These are phyloP conservation scores for Ptychobarbus kaznakovi DNA, from an alignment of 2,797 vertebrate genomes.

Conservation along the genomic window DNA sequence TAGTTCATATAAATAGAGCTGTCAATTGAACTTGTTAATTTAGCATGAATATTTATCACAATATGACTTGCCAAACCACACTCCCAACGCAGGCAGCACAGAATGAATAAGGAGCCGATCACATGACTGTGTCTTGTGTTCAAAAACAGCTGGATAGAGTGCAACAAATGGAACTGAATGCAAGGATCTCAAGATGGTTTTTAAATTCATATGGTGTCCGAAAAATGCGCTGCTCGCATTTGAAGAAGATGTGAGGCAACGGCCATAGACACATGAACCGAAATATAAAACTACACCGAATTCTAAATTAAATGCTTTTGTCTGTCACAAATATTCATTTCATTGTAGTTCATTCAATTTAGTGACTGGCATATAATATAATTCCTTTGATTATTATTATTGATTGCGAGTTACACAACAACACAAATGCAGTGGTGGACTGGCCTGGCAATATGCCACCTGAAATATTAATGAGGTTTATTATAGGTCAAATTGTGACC, in stretches of 20 bases:
- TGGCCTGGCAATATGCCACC: neutral
- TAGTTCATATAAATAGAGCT: neutral
- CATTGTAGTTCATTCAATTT: neutral
- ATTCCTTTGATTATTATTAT: neutral
- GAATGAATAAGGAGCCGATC: neutral
- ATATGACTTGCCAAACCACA: neutral
- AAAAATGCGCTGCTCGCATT: neutral
- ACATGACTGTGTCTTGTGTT: neutral
- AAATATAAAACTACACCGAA: neutral
- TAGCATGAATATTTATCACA: neutral
- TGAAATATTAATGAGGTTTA: neutral
- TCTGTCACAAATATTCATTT: neutral
- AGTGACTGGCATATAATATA: neutral
- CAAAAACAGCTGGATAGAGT: neutral
- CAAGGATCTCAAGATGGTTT: neutral
- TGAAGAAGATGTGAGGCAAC: neutral
- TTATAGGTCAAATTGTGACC: neutral
- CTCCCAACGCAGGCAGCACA: neutral
- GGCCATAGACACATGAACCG: neutral
- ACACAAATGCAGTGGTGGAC: neutral
- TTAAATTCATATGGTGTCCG: neutral
- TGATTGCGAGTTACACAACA: neutral
- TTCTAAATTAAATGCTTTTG: neutral
- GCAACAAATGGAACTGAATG: neutral
- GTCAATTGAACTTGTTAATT: constrained; percentile 18